phyloP scores from a whole-genome alignment of 2,888 invertebrate species.

The Uloborus plumipes region DNA sequence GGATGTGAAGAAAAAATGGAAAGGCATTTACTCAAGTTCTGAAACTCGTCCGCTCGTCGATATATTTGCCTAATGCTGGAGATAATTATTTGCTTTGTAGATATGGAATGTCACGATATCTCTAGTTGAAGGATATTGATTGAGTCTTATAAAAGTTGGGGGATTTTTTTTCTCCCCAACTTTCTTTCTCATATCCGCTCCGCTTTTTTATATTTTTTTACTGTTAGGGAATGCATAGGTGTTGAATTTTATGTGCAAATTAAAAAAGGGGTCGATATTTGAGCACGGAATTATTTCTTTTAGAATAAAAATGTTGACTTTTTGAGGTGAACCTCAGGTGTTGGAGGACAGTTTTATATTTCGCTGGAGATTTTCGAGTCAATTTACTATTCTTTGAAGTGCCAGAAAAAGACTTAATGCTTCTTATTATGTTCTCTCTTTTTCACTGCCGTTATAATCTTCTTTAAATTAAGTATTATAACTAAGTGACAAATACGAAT shows the following conservation, averaged over 20 bases:
- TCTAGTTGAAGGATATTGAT: slow-evolving; percentile 34
- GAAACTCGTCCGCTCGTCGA: slow-evolving; percentile 16
- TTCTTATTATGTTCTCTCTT: slow-evolving; percentile 1
- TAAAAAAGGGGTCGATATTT: slow-evolving; percentile 15
- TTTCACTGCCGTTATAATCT: too few relatives aligned
- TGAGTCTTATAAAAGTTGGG: slow-evolving; percentile 16
- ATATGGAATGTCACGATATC: slow-evolving; percentile 26
- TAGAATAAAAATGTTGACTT: slow-evolving; percentile 7
- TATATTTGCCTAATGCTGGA: slow-evolving; percentile 36
- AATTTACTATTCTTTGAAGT: slow-evolving; percentile 3
- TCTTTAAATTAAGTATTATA: too few relatives aligned
- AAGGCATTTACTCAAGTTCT: slow-evolving; percentile 43
- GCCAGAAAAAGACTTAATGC: neutral
- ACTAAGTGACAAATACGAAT: too few relatives aligned
- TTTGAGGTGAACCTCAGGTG: slow-evolving; percentile 15
- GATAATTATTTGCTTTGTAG: slow-evolving; percentile 46
- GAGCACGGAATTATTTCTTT: neutral
- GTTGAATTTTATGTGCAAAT: slow-evolving; percentile 18
- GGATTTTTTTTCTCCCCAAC: neutral
- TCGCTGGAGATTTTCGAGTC: neutral
- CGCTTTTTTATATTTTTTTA: neutral
- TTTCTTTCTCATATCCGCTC: slow-evolving; percentile 9
- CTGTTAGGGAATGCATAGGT: slow-evolving; percentile 1
- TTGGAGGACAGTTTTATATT: slow-evolving; percentile 12
- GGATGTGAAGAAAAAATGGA: slow-evolving; percentile 20